These are phyloP conservation scores for Drosophila cardini DNA, from an alignment of 1,140 invertebrate genomes.

Conservation along the genomic window DNA sequence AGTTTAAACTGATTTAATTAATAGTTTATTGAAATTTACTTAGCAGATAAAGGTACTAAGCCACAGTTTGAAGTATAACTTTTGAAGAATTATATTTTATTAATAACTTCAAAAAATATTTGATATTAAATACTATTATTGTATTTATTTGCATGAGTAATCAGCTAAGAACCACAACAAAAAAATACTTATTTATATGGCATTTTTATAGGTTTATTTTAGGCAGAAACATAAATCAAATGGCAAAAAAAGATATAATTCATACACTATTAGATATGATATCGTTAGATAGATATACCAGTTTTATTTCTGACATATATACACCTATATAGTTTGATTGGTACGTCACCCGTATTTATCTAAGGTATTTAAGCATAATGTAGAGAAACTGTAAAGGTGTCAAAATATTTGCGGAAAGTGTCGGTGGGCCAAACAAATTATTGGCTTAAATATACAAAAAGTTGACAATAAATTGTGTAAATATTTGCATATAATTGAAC, in stretches of 20 bases:
- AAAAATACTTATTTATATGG: neutral
- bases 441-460: slow-evolving; percentile 27
- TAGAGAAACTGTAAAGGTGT: slow-evolving; percentile 46
- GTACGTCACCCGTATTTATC: slow-evolving; percentile 24
- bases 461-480: slow-evolving; percentile 51
- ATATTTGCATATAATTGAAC: slow-evolving; percentile 66
- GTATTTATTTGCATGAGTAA: neutral
- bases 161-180: no score
- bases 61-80: no score
- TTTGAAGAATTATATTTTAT: neutral
- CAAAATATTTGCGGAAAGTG: slow-evolving; percentile 55
- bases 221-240: slow-evolving; percentile 14
- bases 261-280: slow-evolving; percentile 14
- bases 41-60: no score
- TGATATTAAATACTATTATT: no score
- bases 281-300: slow-evolving; percentile 3
- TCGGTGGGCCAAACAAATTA: slow-evolving; percentile 19
- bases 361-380: slow-evolving; percentile 8
- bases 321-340: neutral
- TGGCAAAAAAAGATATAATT: slow-evolving; percentile 4
- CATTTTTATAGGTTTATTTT: slow-evolving; percentile 1
- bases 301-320: slow-evolving; percentile 24
- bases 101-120: no score
- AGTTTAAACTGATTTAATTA: neutral
- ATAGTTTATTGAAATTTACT: no score